A percentile compares a stretch with the other conserved stretches of the same genome.
These are phyloP conservation scores for Glaucopsyche alexis DNA, from an alignment of 2,888 invertebrate genomes.

Conservation along the genomic window DNA sequence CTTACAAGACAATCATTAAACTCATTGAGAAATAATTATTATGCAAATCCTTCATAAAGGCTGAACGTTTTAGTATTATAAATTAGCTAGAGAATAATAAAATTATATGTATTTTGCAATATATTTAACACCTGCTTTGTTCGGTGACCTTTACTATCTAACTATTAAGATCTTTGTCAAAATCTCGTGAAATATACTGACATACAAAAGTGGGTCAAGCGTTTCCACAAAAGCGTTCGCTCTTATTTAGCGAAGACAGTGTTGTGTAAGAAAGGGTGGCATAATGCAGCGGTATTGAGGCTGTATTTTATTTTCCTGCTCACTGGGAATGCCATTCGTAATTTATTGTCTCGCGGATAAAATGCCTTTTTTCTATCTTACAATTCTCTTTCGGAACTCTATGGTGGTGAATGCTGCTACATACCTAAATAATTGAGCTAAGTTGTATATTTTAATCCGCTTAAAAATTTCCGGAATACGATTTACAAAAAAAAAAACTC, in stretches of 20 bases:
- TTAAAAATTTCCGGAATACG: no score
- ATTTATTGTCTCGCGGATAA: slow-evolving; percentile 51
- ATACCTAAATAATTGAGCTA: not conserved
- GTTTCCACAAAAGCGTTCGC: slow-evolving; percentile 24
- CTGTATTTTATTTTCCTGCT: slow-evolving; percentile 65
- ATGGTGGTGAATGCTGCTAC: slow-evolving; percentile 1
- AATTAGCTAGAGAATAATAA: not conserved
- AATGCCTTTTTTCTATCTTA: slow-evolving; percentile 33
- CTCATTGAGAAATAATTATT: not conserved
- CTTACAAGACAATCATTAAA: not conserved
- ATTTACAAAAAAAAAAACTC: not conserved
- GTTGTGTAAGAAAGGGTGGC: slow-evolving; percentile 29
- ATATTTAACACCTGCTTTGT: slow-evolving; percentile 6
- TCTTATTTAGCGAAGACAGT: slow-evolving; percentile 26
- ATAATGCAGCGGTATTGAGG: slow-evolving; percentile 32
- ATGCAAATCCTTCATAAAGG: not conserved
- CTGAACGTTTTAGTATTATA: not conserved
- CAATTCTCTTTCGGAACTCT: slow-evolving; percentile 16
- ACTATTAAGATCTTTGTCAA: slow-evolving; percentile 3
- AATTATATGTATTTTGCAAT: slow-evolving; percentile 3
- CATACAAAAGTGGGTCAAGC: slow-evolving; percentile 11
- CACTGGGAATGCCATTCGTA: slow-evolving; percentile 61
- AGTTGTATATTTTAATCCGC: not conserved
- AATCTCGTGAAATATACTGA: not conserved
- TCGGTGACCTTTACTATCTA: not conserved